phyloP scores from a whole-genome alignment of 2,113 vertebrate genomes.

The Dasypus novemcinctus region DNA sequence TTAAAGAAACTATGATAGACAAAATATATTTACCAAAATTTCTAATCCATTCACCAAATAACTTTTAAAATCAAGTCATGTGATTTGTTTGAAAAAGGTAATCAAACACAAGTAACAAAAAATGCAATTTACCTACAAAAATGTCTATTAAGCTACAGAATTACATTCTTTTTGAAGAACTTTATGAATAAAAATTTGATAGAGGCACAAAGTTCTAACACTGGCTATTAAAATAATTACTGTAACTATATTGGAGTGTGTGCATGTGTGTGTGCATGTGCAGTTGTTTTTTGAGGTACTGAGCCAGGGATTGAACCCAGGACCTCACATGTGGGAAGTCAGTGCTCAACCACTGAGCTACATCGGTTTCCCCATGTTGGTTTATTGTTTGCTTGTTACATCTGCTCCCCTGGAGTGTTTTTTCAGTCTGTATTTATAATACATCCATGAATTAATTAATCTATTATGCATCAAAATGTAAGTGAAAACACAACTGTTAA shows the following conservation, averaged over 20 bases:
- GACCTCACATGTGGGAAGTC: too few relatives aligned
- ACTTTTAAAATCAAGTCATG: slow-evolving; percentile 32
- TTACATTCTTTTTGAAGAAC: slow-evolving; percentile 6
- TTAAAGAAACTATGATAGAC: background rate
- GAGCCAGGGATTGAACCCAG: too few relatives aligned
- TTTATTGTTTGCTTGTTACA: too few relatives aligned
- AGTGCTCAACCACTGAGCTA: too few relatives aligned
- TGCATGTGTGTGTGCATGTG: too few relatives aligned
- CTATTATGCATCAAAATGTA: background rate
- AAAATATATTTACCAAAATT: slow-evolving; percentile 45
- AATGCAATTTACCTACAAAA: background rate
- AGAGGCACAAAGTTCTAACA: slow-evolving; percentile 12
- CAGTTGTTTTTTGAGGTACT: too few relatives aligned
- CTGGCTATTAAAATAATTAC: background rate
- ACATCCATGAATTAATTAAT: background rate
- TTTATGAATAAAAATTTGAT: slow-evolving; percentile 38
- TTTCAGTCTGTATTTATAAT: background rate
- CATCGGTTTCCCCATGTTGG: too few relatives aligned
- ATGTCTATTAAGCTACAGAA: slow-evolving; percentile 8
- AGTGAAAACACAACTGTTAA: slow-evolving; percentile 1
- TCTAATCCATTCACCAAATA: background rate
- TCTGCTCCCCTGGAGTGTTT: background rate
- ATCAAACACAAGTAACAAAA: background rate
- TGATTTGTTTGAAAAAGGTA: slow-evolving; percentile 34
- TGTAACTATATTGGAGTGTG: background rate